Base-by-base conservation (phyloP, 2,113 vertebrate species). In the Dasyornis broadbenti region DNA sequence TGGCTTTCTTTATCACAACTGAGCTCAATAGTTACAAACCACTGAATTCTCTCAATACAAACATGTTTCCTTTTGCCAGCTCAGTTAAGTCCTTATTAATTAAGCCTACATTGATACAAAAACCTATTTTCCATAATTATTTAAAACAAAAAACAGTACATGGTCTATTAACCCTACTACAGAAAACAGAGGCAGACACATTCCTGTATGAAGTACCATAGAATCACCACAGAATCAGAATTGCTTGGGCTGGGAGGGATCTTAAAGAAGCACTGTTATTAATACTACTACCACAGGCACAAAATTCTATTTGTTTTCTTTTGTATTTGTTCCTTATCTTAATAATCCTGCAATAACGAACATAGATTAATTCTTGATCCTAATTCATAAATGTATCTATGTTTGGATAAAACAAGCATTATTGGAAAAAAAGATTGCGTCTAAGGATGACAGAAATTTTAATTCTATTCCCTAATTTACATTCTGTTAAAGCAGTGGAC, bases 401-500 rank as follows among this genome's bases (percentile, higher is more conserved):
- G n/a, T 70, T 86, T 73, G 44, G 18, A 66, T 75, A 84, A 94
- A 93, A 65, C 9, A 75, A 10, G 1, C 16, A 76, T 53, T 68
- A 54, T 10, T 69, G 56, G n/a, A 16, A 88, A 86, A 92, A 95
- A 82, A 59, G n/a, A 60, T 78, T 90, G 10, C 40, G 90, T 73
- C 31, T 30, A 85, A 81, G 30, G 71, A 75, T 23, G 6, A 90
- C 15, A 19, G 53, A 64, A 92, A 86, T 76, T 54, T 45, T 27
- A 86, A 61, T 45, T 95, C 59, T 68, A 39, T 27, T 87, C 22
- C 56, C 69, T 85, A 95, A 93, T 95, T 80, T 64, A 89, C 44
- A 79, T 89, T 90, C 70, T 82, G n/a, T 82, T 94, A 92, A 89
- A 94, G 75, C 23, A 3, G 45, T 66, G 63, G 73, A 95, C 73